These are phyloP conservation scores for Leuciscus waleckii DNA, from an alignment of 2,797 vertebrate species.

Conservation along the genomic window DNA sequence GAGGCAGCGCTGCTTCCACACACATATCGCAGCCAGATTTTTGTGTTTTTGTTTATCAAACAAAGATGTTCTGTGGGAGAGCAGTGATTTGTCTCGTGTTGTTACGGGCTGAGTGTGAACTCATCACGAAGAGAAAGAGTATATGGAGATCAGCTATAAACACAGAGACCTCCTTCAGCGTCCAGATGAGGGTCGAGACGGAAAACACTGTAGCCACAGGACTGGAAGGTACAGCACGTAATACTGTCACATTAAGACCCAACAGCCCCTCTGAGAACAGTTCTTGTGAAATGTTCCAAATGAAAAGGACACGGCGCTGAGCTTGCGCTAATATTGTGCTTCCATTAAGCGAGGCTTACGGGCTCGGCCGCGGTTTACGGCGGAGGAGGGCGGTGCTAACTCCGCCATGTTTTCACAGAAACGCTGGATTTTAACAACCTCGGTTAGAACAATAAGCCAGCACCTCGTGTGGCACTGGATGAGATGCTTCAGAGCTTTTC, in stretches of 20 bases:
- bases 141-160: neutral
- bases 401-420: constrained; percentile 67
- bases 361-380: constrained; percentile 65
- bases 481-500: constrained; percentile 70
- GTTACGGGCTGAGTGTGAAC: neutral
- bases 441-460: constrained; percentile 75
- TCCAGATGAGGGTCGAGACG: neutral
- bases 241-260: constrained; percentile 55
- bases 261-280: constrained; percentile 55
- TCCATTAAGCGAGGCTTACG: constrained; percentile 75
- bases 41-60: neutral
- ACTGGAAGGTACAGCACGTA: constrained; percentile 45
- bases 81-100: neutral
- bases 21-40: neutral
- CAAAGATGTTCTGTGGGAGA: constrained; percentile 7
- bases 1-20: neutral
- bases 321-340: constrained; percentile 77
- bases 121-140: neutral
- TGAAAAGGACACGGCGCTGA: constrained; percentile 64
- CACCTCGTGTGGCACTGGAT: constrained; percentile 61
- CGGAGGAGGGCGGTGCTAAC: constrained; percentile 55
- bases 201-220: neutral
- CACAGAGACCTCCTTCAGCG: neutral
- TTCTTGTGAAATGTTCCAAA: constrained; percentile 66
- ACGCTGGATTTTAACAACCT: constrained; percentile 72